Evolutionary conservation across 1,140 invertebrate species (phyloP).

Genomic region (Procambarus virginalis): DNA sequence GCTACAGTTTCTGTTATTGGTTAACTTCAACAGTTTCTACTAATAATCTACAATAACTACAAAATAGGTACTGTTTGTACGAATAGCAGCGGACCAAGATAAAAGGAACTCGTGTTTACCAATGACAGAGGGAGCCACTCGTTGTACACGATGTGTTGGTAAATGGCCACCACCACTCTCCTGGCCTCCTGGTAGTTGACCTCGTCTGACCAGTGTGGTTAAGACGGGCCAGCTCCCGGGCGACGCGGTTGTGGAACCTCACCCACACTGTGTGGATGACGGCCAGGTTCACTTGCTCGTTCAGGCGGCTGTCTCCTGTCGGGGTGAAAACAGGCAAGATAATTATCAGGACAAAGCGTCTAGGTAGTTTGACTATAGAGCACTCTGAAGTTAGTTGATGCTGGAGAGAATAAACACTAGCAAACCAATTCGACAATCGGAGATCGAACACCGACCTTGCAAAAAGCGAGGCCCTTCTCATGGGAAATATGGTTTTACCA

Average conservation of each 20-base stretch:
- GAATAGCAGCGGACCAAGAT: not conserved
- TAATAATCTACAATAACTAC: not conserved
- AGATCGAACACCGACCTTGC: too few species aligned
- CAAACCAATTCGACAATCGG: too few species aligned
- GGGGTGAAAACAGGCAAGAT: not conserved
- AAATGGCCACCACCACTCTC: conserved; percentile 72
- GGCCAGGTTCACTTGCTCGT: conserved; percentile 78
- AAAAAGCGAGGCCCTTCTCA: too few species aligned
- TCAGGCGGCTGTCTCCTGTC: conserved; percentile 76
- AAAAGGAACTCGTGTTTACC: not conserved
- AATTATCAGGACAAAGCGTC: too few species aligned
- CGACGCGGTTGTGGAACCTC: conserved; percentile 82
- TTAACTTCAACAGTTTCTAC: not conserved
- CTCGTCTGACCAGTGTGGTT: conserved; percentile 71
- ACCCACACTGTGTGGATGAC: conserved; percentile 78
- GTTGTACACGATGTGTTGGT: too few species aligned
- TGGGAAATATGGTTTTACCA: too few species aligned
- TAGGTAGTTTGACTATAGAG: too few species aligned
- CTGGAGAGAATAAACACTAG: not conserved
- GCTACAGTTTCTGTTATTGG: not conserved
- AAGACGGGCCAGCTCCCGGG: conserved; percentile 70
- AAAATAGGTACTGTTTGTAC: not conserved
- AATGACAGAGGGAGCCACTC: conserved; percentile 77
- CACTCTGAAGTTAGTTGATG: too few species aligned
- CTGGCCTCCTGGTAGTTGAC: conserved; percentile 77